phyloP scores from a whole-genome alignment of 2,888 invertebrate species.

The Sabatieria punctata region DNA sequence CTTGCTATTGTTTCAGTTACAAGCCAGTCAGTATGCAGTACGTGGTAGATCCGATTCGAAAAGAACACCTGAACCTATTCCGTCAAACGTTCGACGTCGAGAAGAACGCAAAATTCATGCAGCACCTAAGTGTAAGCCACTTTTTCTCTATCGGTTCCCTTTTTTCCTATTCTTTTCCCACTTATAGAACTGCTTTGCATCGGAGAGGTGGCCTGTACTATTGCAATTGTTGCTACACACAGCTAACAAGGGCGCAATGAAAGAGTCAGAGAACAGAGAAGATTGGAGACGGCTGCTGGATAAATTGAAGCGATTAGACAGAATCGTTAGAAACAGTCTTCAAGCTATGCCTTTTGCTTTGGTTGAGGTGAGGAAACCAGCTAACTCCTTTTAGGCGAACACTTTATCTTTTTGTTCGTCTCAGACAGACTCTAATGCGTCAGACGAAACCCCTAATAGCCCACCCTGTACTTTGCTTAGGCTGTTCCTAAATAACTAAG shows the following conservation, averaged over 20 bases:
- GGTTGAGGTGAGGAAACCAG: conserved; percentile 2
- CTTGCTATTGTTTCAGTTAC: conserved; percentile 37
- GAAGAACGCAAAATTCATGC: conserved; percentile 63
- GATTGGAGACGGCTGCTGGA: not conserved
- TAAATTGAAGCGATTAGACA: not conserved
- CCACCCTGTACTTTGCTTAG: too few species aligned
- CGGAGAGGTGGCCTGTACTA: conserved; percentile 53
- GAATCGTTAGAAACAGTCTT: not conserved
- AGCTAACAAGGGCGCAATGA: not conserved
- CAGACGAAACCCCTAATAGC: too few species aligned
- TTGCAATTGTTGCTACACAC: conserved; percentile 48
- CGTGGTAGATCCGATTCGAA: conserved; percentile 58
- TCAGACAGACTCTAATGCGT: too few species aligned
- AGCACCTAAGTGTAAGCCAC: conserved; percentile 48
- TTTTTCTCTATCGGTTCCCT: not conserved
- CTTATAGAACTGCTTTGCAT: conserved; percentile 46
- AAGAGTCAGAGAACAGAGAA: not conserved
- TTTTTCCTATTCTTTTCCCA: conserved; percentile 5
- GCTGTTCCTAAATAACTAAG: too few species aligned
- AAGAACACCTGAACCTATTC: conserved; percentile 67
- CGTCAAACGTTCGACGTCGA: conserved; percentile 52
- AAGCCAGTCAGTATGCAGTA: conserved; percentile 82
- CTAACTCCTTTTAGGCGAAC: too few species aligned
- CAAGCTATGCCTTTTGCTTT: conserved; percentile 5
- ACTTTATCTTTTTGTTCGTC: too few species aligned